Conservation (phyloP, 2,888 invertebrate species). For the Nomada fabriciana region DNA sequence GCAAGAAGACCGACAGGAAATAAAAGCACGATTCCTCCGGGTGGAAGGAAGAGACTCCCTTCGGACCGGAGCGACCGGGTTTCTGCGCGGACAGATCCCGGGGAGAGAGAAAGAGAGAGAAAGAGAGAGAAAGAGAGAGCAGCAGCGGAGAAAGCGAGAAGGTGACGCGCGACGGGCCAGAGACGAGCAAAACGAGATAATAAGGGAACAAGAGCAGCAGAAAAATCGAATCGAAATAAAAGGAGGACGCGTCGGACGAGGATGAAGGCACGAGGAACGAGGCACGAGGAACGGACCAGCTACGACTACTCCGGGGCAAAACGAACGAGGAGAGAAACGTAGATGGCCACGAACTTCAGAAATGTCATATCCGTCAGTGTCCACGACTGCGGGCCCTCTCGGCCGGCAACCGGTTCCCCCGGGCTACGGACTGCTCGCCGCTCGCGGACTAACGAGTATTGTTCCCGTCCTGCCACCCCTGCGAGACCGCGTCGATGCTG, state of each 20-base stretch:
- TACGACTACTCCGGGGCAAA: constrained; percentile 20
- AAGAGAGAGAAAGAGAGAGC: not conserved
- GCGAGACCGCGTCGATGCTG: not conserved
- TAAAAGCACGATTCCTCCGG: constrained; percentile 62
- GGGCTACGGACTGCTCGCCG: not conserved
- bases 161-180: constrained; percentile 45
- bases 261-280: constrained; percentile 3
- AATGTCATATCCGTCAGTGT: constrained; percentile 83
- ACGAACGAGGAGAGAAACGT: constrained; percentile 58
- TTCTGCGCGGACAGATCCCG: not conserved
- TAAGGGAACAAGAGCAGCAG: constrained; percentile 55
- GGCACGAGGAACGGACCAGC: constrained; percentile 16
- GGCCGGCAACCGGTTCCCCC: not conserved
- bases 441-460: not conserved
- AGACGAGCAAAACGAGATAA: constrained; percentile 63
- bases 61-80: constrained; percentile 6
- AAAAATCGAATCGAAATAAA: constrained; percentile 61
- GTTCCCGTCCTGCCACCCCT: no score
- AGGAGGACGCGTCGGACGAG: constrained; percentile 23
- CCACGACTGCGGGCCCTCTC: constrained; percentile 45
- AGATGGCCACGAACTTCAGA: constrained; percentile 77
- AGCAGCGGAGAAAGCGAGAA: constrained; percentile 41
- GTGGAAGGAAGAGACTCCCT: constrained; percentile 32
- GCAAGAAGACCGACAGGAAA: constrained; percentile 64
- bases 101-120: no score